Percentiles rank a stretch among this genome's conserved stretches.
Evolutionary conservation across 2,888 invertebrate species (phyloP).

Genomic region (Trachelus stipa): DNA sequence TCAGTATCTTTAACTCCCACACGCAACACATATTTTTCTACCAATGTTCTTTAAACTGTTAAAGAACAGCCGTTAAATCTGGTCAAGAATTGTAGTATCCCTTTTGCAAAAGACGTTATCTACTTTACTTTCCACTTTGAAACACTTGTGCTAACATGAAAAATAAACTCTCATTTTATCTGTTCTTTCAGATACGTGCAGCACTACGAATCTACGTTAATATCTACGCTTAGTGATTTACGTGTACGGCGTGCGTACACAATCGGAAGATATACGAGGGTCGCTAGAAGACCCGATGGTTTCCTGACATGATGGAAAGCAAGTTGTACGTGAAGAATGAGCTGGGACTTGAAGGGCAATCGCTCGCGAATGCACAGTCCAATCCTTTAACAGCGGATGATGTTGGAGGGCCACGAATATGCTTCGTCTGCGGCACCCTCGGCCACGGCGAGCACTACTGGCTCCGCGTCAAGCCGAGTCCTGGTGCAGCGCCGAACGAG

Average conservation of each 20-base stretch:
- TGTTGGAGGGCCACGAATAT: constrained; percentile 61
- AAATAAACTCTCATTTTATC: not conserved
- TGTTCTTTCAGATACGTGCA: constrained; percentile 41
- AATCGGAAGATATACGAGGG: constrained; percentile 31
- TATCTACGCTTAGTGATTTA: constrained; percentile 38
- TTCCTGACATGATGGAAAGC: constrained; percentile 68
- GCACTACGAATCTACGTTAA: constrained; percentile 31
- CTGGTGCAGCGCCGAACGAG: constrained; percentile 75
- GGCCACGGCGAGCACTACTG: constrained; percentile 74
- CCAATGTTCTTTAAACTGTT: not conserved
- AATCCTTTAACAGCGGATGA: constrained; percentile 46
- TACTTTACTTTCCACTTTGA: not conserved
- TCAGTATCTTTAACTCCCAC: not conserved
- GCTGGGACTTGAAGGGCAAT: constrained; percentile 70
- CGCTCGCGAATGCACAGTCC: constrained; percentile 48
- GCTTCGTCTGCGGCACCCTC: constrained; percentile 81
- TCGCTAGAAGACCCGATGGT: constrained; percentile 50
- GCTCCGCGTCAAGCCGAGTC: constrained; percentile 76
- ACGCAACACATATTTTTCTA: not conserved
- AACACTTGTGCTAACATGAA: not conserved
- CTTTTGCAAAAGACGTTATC: not conserved
- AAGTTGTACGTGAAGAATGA: constrained; percentile 81
- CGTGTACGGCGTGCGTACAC: constrained; percentile 25
- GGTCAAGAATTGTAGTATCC: not conserved
- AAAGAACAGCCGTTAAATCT: not conserved